These are phyloP conservation scores for Drosophila nigricruria DNA, from an alignment of 2,888 invertebrate species.

Conservation along the genomic window DNA sequence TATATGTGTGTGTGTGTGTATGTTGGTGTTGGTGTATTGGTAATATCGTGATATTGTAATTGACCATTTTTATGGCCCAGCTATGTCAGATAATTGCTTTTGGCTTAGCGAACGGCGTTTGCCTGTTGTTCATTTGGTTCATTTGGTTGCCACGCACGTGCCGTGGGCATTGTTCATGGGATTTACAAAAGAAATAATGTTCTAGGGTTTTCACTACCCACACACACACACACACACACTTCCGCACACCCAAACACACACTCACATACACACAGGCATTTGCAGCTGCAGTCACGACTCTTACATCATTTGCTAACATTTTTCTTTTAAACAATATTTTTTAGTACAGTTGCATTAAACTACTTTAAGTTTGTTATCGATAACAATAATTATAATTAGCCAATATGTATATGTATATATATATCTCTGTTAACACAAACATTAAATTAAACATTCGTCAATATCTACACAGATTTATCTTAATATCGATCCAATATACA, in stretches of 20 bases:
- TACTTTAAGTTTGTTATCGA: not conserved
- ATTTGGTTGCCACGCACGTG: slow-evolving; percentile 69
- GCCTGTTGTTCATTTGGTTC: slow-evolving; percentile 20
- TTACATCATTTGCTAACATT: slow-evolving; percentile 1
- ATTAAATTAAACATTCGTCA: too few relatives aligned
- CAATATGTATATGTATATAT: not conserved
- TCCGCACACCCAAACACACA: not conserved
- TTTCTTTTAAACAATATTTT: not conserved
- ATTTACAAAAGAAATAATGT: slow-evolving; percentile 59
- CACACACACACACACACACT: slow-evolving; percentile 2
- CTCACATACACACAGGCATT: not conserved
- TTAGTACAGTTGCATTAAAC: not conserved
- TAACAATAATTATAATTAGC: not conserved
- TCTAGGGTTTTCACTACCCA: slow-evolving; percentile 21
- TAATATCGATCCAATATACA: too few relatives aligned
- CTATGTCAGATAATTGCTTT: slow-evolving; percentile 67
- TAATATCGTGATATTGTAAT: slow-evolving; percentile 59
- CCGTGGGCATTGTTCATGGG: slow-evolving; percentile 60
- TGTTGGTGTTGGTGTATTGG: slow-evolving; percentile 37
- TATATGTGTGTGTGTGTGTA: slow-evolving; percentile 1
- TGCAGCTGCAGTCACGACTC: slow-evolving; percentile 11
- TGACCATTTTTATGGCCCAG: slow-evolving; percentile 68
- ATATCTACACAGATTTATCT: too few relatives aligned
- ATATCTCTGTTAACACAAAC: not conserved
- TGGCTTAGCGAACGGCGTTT: slow-evolving; percentile 7